Percentiles rank a stretch among this genome's conserved stretches.
Evolutionary conservation across 2,797 vertebrate species (phyloP).

Genomic region (Meda fulgida): DNA sequence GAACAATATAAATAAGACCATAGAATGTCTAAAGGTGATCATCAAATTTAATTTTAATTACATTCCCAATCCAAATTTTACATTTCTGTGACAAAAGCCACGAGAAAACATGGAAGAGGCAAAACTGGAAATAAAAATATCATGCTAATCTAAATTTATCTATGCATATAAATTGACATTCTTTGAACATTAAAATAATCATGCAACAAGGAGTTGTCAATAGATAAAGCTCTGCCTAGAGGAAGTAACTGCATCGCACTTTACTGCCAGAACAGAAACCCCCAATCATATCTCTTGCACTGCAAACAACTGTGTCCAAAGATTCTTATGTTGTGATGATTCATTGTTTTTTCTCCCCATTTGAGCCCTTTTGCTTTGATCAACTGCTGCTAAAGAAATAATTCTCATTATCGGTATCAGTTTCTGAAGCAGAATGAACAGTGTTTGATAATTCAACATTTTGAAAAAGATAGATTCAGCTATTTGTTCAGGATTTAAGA

Average conservation of each 20-base stretch:
- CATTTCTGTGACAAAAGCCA: background rate
- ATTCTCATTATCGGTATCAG: background rate
- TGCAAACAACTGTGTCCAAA: background rate
- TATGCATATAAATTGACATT: background rate
- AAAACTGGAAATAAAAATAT: background rate
- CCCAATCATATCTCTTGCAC: conserved; percentile 3
- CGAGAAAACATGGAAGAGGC: background rate
- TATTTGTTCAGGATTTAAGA: background rate
- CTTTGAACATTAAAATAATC: background rate
- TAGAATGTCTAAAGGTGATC: background rate
- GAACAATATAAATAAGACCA: too few relatives aligned
- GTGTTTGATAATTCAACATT: background rate
- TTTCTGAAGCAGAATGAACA: background rate
- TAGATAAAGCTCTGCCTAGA: background rate
- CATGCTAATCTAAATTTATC: background rate
- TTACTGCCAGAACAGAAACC: background rate
- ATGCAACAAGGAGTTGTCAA: background rate
- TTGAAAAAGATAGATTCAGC: background rate
- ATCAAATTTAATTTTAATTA: background rate
- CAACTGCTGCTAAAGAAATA: background rate
- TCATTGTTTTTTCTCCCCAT: background rate
- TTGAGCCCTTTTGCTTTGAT: background rate
- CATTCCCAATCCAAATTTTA: background rate
- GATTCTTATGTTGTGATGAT: background rate
- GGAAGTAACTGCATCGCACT: background rate